Conservation (phyloP, 2,888 invertebrate species). For the Leptinotarsa peninsularis region DNA sequence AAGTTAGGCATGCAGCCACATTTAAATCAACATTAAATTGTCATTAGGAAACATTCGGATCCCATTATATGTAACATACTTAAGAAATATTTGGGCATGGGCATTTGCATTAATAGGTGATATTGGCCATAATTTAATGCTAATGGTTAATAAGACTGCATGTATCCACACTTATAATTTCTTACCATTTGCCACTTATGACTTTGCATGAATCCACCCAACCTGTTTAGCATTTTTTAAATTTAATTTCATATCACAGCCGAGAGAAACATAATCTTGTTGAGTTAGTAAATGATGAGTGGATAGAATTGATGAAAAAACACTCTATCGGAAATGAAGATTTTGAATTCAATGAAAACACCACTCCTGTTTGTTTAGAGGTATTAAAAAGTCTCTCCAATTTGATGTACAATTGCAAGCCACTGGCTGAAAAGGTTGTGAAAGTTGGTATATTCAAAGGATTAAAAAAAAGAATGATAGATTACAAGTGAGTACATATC, state of each 20-base stretch:
- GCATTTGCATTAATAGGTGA: no score
- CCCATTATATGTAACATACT: no score
- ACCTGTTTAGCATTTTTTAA: neutral
- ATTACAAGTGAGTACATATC: constrained; percentile 67
- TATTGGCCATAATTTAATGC: no score
- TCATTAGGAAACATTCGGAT: no score
- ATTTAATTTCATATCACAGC: constrained; percentile 64
- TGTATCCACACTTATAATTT: no score
- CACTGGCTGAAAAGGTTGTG: constrained; percentile 72
- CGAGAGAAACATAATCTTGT: constrained; percentile 83
- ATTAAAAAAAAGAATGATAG: constrained; percentile 78
- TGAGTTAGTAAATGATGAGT: constrained; percentile 75
- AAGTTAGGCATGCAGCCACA: no score
- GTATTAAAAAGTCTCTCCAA: constrained; percentile 91
- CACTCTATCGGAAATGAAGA: constrained; percentile 71
- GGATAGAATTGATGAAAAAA: constrained; percentile 76
- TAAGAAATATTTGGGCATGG: no score
- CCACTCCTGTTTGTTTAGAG: constrained; percentile 76
- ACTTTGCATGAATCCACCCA: neutral
- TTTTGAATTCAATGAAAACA: constrained; percentile 64
- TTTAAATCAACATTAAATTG: no score
- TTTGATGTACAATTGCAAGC: constrained; percentile 81
- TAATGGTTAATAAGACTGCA: no score
- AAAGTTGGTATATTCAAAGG: constrained; percentile 77
- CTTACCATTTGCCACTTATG: no score